phyloP scores from a whole-genome alignment of 2,888 invertebrate species.

The Melieria crassipennis region DNA sequence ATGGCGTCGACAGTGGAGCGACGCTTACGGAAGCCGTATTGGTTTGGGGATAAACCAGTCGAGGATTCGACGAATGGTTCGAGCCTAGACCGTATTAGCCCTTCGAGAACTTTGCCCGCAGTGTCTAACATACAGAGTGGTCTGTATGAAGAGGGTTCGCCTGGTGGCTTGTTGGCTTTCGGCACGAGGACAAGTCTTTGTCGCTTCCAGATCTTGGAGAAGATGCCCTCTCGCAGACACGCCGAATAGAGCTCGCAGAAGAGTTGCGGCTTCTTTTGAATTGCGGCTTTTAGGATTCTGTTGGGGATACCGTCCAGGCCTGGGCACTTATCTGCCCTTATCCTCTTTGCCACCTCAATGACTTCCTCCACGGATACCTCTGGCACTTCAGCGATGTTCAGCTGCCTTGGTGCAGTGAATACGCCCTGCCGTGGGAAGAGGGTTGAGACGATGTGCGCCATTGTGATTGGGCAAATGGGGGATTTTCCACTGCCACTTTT shows the following conservation, averaged over 20 bases:
- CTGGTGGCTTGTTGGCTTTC: too few species aligned
- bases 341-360: neutral
- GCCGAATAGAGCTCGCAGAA: neutral
- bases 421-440: neutral
- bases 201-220: neutral
- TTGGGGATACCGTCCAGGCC: conserved; percentile 13
- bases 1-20: too few species aligned
- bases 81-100: neutral
- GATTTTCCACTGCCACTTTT: neutral
- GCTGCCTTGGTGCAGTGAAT: neutral
- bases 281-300: neutral
- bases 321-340: neutral
- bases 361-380: neutral
- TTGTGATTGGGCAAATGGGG: neutral
- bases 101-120: neutral
- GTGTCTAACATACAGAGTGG: too few species aligned
- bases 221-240: neutral
- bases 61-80: too few species aligned
- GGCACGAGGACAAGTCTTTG: too few species aligned
- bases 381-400: neutral
- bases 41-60: too few species aligned
- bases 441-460: neutral
- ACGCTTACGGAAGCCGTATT: too few species aligned
- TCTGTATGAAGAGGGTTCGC: too few species aligned
- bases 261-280: neutral